These are phyloP conservation scores for Caenorhabditis panamensis DNA, from an alignment of 2,888 invertebrate species.

Conservation along the genomic window DNA sequence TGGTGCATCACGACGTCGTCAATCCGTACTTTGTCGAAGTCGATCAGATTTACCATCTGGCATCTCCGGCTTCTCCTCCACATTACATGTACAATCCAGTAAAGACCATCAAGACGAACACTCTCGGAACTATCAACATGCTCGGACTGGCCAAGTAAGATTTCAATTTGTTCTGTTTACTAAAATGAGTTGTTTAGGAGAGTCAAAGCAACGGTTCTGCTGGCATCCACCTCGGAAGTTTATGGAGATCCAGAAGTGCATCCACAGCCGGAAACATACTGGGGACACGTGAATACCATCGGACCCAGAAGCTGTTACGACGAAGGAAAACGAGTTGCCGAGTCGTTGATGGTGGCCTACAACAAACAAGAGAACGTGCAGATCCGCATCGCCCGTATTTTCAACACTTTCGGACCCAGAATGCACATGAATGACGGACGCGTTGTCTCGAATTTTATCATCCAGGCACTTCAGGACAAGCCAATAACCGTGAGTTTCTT, in stretches of 20 bases:
- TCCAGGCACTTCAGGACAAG: constrained; percentile 95
- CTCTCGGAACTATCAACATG: constrained; percentile 87
- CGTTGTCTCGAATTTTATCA: constrained; percentile 97
- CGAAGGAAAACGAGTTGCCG: constrained; percentile 98
- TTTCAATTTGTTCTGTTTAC: not conserved
- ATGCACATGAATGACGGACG: constrained; percentile 99
- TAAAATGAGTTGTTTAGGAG: constrained; percentile 64
- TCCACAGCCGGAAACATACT: constrained; percentile 93
- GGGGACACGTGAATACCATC: constrained; percentile 99
- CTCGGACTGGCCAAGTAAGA: constrained; percentile 81
- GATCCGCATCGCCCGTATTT: constrained; percentile 96
- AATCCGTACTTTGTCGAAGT: constrained; percentile 95
- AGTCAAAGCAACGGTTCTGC: constrained; percentile 82
- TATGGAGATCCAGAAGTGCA: constrained; percentile 97
- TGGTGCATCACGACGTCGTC: constrained; percentile 98
- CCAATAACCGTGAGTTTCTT: constrained; percentile 88
- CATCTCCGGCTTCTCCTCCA: constrained; percentile 98
- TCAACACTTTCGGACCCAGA: constrained; percentile 98
- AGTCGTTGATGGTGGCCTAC: constrained; percentile 96
- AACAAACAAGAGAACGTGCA: constrained; percentile 96
- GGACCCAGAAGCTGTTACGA: constrained; percentile 93
- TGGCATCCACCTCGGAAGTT: constrained; percentile 98
- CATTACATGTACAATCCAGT: constrained; percentile 99
- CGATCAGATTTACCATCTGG: constrained; percentile 95
- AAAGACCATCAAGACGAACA: constrained; percentile 99